Evolutionary conservation across 2,113 vertebrate genomes (phyloP).

Genomic region (Todiramphus chloris): DNA sequence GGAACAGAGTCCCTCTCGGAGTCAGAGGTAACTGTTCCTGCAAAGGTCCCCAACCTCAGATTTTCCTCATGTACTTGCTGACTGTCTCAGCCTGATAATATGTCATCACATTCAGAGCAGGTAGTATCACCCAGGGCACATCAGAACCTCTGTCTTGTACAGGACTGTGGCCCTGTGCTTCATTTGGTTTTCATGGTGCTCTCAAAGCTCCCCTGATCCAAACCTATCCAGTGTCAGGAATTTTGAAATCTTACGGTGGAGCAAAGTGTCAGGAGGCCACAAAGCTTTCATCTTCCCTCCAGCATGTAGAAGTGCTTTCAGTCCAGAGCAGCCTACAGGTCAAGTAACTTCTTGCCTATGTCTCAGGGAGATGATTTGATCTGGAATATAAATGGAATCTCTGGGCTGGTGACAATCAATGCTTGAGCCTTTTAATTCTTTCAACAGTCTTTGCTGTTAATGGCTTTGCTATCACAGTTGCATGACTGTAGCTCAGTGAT

Average conservation of each 20-base stretch:
- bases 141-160: neutral
- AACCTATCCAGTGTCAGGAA: neutral
- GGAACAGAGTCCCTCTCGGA: neutral
- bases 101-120: neutral
- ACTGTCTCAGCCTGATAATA: rapidly evolving
- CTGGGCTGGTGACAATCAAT: neutral
- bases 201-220: neutral
- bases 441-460: neutral
- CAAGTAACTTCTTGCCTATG: neutral
- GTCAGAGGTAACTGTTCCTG: neutral
- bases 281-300: neutral
- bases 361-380: neutral
- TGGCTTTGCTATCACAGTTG: neutral
- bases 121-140: neutral
- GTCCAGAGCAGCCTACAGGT: neutral
- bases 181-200: neutral
- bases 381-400: neutral
- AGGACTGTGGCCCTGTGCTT: neutral
- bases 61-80: neutral
- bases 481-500: neutral
- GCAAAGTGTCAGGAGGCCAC: neutral
- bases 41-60: neutral
- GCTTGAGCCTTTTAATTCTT: neutral
- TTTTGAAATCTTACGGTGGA: neutral
- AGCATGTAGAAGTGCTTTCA: neutral